A percentile compares a stretch with the other conserved stretches of the same genome.
Evolutionary conservation across 2,888 invertebrate genomes (phyloP).

Genomic region (Cistogaster globosa): DNA sequence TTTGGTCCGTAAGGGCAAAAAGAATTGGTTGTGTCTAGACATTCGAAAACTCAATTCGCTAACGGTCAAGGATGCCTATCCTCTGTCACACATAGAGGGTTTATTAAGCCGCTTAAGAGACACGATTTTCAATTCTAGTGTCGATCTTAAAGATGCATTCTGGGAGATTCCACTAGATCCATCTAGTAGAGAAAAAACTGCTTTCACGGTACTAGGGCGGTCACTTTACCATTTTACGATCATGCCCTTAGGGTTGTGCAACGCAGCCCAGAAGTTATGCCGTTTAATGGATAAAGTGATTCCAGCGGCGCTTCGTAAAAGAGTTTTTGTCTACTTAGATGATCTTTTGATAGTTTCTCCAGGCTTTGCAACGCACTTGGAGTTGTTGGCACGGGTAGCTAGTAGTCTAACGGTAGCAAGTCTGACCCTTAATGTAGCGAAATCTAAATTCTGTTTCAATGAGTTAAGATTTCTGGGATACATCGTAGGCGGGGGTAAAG

Average conservation of each 20-base stretch:
- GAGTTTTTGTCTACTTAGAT: too few relatives aligned
- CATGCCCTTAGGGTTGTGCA: constrained; percentile 61
- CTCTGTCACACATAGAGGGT: constrained; percentile 26
- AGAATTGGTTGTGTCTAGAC: constrained; percentile 48
- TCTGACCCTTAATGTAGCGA: constrained; percentile 20
- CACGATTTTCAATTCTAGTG: constrained; percentile 16
- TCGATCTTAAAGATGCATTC: constrained; percentile 38
- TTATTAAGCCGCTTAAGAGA: constrained; percentile 33
- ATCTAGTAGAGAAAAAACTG: constrained; percentile 25
- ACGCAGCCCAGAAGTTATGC: constrained; percentile 37
- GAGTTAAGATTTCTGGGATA: constrained; percentile 30
- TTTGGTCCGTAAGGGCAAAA: constrained; percentile 42
- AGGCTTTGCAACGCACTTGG: neutral
- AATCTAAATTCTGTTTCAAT: constrained; percentile 37
- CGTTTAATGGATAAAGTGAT: constrained; percentile 36
- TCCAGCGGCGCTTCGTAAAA: neutral
- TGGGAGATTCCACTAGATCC: constrained; percentile 48
- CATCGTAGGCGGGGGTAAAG: constrained; percentile 13
- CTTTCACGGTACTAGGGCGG: constrained; percentile 31
- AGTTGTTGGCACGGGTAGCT: neutral
- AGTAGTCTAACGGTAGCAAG: neutral
- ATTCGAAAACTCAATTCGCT: constrained; percentile 46
- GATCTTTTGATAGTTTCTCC: too few relatives aligned
- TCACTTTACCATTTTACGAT: constrained; percentile 37
- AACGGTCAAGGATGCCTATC: constrained; percentile 49